Evolutionary conservation across 2,797 vertebrate species (phyloP), one percentile per base, ranked within the genome.

Genomic region (Leptatherina wallacei): DNA sequence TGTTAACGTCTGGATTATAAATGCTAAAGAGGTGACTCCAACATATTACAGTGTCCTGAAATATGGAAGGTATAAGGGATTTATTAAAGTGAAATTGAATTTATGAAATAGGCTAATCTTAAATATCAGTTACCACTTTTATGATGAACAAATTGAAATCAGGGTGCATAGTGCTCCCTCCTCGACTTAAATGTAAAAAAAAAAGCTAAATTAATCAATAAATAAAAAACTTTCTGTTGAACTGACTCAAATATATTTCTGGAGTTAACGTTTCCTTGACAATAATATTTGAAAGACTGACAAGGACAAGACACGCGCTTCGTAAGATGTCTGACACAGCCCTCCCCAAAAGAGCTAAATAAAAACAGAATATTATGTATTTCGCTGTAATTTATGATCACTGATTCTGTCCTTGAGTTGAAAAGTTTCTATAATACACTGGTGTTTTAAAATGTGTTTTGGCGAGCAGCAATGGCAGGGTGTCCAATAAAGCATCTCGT

Each of bases 401-500:
- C 29, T 32, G 60, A 33, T 72, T 59, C 62, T 30, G 49, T 68
- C 59, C 32, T 40, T 59, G 55, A 77, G 22, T n/a, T 61, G 61
- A 67, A 52, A 35, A 14, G 44, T 82, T 80, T 85, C 54, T 85
- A 65, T 66, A 78, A 77, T 85, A 66, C 29, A 14, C 33, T 32
- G 42, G 67, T 80, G 73, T 69, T 65, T 77, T 82, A 55, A 77
- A 82, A 80, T 55, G 81, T 78, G 82, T 90, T 84, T 88, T 86
- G 81, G 81, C 83, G 82, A 77, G 72, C 75, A 79, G 84, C 82
- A 76, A 75, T 85, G 57, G 79, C 64, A 61, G 74, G 81, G 81
- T 77, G 88, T 89, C 89, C 82, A 88, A 90, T 94, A 94, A 93
- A 93, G 91, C 90, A 90, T 87, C 93, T 93, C 93, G 93, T 94